A percentile compares a stretch with the other conserved stretches of the same genome.
phyloP scores from a whole-genome alignment of 2,113 vertebrate species.

The Poecile atricapillus region DNA sequence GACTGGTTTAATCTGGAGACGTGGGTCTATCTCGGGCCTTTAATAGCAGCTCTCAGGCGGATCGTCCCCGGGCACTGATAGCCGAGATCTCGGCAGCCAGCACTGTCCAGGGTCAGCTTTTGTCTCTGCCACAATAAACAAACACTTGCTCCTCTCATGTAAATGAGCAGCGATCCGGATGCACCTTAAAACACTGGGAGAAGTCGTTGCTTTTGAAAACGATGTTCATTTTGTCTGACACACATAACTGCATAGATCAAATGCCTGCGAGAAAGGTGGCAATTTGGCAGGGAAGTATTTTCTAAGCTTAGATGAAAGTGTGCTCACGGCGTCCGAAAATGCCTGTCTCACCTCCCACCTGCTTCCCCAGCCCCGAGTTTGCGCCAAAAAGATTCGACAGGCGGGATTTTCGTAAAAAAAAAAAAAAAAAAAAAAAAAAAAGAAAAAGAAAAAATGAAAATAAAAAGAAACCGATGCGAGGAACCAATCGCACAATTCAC shows the following conservation, averaged over 20 bases:
- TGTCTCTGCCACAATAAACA: slow-evolving; percentile 45
- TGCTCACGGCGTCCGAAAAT: slow-evolving; percentile 15
- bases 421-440: too few relatives aligned
- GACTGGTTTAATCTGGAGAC: neutral
- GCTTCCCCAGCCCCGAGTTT: neutral
- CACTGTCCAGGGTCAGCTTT: neutral
- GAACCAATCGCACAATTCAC: neutral
- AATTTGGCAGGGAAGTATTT: slow-evolving; percentile 6
- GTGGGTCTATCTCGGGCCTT: neutral
- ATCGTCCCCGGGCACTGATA: neutral
- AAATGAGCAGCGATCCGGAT: slow-evolving; percentile 44
- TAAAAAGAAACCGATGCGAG: neutral
- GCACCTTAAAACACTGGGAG: slow-evolving; percentile 22
- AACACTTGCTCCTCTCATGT: slow-evolving; percentile 38
- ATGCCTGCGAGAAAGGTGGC: slow-evolving; percentile 40
- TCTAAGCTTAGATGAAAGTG: slow-evolving; percentile 22
- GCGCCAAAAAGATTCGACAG: neutral
- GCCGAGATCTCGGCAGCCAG: neutral
- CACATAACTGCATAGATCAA: slow-evolving; percentile 31
- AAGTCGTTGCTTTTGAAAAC: slow-evolving; percentile 41
- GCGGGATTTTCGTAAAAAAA: neutral
- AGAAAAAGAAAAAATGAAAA: neutral
- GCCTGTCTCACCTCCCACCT: slow-evolving; percentile 16
- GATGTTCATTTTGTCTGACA: slow-evolving; percentile 54
- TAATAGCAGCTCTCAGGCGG: neutral